Evolutionary conservation across 2,797 vertebrate species (phyloP).

Genomic region (Danio albolineatus): DNA sequence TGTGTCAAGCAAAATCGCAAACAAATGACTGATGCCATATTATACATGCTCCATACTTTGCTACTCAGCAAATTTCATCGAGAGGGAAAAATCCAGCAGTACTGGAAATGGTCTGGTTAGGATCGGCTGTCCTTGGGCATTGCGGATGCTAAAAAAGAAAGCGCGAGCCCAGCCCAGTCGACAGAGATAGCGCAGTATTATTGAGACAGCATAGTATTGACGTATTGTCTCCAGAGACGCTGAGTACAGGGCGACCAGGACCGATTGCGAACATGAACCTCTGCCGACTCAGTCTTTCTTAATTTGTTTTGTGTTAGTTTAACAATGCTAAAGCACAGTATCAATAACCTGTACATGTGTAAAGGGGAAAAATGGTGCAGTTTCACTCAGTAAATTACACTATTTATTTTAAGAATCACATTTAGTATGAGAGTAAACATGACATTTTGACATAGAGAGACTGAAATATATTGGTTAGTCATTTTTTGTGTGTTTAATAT

Average conservation of each 20-base stretch:
- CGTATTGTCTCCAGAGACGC: constrained; percentile 17
- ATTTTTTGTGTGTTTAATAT: no score
- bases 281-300: constrained; percentile 15
- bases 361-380: not conserved
- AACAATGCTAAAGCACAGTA: constrained; percentile 16
- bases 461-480: no score
- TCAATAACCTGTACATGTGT: constrained; percentile 15
- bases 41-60: not conserved
- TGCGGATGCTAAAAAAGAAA: constrained; percentile 25
- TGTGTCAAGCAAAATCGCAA: constrained; percentile 14
- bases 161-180: not conserved
- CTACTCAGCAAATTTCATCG: not conserved
- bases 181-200: constrained; percentile 21
- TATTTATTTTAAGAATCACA: not conserved
- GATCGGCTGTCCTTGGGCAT: constrained; percentile 9
- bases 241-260: constrained; percentile 17
- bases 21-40: not conserved
- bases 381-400: not conserved
- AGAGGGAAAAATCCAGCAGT: not conserved
- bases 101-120: not conserved
- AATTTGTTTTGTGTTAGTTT: constrained; percentile 11
- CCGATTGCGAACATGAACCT: constrained; percentile 29
- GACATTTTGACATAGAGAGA: no score
- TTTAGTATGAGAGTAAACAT: no score
- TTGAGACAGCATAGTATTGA: constrained; percentile 39